These are phyloP conservation scores for Heliconius hortense DNA, from an alignment of 2,888 invertebrate species.

Conservation along the genomic window DNA sequence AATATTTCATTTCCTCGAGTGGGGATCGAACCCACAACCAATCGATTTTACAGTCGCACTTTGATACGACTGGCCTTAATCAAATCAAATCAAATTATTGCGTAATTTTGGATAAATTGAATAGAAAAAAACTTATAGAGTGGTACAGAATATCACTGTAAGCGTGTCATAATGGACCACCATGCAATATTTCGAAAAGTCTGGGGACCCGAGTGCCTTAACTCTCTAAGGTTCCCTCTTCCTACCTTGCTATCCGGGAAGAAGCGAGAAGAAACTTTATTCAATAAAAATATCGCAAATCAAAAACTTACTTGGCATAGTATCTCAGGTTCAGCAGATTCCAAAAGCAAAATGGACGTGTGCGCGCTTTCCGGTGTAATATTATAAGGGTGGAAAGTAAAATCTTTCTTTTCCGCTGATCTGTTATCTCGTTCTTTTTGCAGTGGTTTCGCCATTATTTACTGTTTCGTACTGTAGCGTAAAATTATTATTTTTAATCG, in stretches of 20 bases:
- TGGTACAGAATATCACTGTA: no score
- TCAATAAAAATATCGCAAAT: no score
- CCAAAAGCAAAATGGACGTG: constrained; percentile 70
- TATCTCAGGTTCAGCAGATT: constrained; percentile 70
- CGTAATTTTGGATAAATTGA: no score
- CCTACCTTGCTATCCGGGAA: background rate
- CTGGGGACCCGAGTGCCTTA: no score
- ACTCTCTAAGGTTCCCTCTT: no score
- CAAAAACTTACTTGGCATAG: constrained; percentile 67
- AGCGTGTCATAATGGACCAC: no score
- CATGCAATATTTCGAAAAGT: no score
- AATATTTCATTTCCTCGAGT: no score
- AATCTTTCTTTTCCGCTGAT: constrained; percentile 71
- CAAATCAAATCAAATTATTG: background rate
- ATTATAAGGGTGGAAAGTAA: constrained; percentile 67
- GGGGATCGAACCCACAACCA: no score
- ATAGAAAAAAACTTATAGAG: no score
- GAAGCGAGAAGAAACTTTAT: background rate
- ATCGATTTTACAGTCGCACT: no score
- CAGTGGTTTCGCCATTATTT: constrained; percentile 61
- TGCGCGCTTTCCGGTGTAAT: constrained; percentile 74
- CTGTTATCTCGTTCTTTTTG: constrained; percentile 74
- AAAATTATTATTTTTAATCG: background rate
- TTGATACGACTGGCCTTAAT: no score
- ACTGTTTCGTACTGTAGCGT: background rate